These are phyloP conservation scores for Gadus chalcogrammus DNA, from an alignment of 2,113 vertebrate genomes.

Conservation along the genomic window DNA sequence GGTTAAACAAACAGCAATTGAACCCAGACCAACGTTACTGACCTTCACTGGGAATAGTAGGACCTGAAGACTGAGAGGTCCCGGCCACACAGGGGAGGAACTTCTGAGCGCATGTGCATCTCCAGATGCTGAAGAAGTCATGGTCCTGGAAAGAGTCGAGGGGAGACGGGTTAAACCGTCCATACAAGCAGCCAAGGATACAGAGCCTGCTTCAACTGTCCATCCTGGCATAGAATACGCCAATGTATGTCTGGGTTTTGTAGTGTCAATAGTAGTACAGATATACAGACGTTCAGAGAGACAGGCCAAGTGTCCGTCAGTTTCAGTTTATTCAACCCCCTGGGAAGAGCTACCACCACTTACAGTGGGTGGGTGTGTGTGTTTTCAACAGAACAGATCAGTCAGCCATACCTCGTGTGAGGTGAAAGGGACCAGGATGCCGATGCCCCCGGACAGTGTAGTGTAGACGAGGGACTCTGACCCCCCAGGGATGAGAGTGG, in stretches of 20 bases:
- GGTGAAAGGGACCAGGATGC: constrained; percentile 95
- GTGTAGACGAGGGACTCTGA: constrained; percentile 97
- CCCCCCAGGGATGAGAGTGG: constrained; percentile 93
- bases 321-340: no score
- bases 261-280: no score
- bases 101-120: constrained; percentile 97
- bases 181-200: not conserved
- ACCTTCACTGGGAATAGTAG: constrained; percentile 98
- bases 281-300: no score
- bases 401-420: constrained; percentile 86
- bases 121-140: constrained; percentile 98
- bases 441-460: constrained; percentile 93
- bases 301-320: no score
- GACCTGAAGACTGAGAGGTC: constrained; percentile 98
- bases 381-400: no score
- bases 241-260: no score
- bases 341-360: not conserved
- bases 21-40: constrained; percentile 12
- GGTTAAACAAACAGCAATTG: no score
- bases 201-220: not conserved
- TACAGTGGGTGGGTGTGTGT: not conserved
- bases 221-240: no score
- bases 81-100: constrained; percentile 92
- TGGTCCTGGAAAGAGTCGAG: constrained; percentile 79
- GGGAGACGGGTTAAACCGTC: not conserved